Evolutionary conservation across 2,113 vertebrate species (phyloP), one percentile per base, ranked within the genome.

Genomic region (Festucalex cinctus): DNA sequence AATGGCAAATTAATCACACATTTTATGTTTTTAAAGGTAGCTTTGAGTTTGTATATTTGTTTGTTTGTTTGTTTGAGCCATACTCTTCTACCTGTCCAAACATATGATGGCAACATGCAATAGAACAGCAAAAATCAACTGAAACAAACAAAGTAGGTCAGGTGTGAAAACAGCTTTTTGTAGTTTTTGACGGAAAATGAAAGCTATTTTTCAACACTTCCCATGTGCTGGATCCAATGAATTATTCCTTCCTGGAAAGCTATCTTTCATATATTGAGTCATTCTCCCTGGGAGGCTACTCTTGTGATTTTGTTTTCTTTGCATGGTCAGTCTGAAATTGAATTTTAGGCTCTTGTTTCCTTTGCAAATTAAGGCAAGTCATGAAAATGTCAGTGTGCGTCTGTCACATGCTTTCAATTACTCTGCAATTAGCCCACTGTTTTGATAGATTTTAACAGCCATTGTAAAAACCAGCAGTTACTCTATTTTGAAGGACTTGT

Each of bases 261-360:
- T 6, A 28, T 66, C 68, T 67, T 71, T 62, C 71, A 8, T 51
- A 64, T 22, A 58, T 44, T 19, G 64, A 67, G 73, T 70, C 59
- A 51, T 28, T 75, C 77, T 80, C 70, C 26, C 19, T 68, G 76
- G 73, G 73, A 78, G 63, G 48, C 36, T 9, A 36, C 68, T 78
- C 74, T 70, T 74, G 68, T 67, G 39, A 56, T 54, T 62, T 58
- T 84, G 79, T 80, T 88, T 84, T 80, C 73, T 64, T 88, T 89
- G 83, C 85, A 69, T 66, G 56, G 36, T 61, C 62, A 53, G 60
- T 72, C 44, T 80, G 77, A 77, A 76, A 70, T 59, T 51, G 69
- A 66, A 59, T 57, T 72, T 77, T 69, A 51, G 76, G 80, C 17
- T 66, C 53, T 51, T 67, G 61, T 84, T 84, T 86, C 74, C 75